Conservation (phyloP, 2,113 vertebrate species). For the Anoura caudifer region DNA sequence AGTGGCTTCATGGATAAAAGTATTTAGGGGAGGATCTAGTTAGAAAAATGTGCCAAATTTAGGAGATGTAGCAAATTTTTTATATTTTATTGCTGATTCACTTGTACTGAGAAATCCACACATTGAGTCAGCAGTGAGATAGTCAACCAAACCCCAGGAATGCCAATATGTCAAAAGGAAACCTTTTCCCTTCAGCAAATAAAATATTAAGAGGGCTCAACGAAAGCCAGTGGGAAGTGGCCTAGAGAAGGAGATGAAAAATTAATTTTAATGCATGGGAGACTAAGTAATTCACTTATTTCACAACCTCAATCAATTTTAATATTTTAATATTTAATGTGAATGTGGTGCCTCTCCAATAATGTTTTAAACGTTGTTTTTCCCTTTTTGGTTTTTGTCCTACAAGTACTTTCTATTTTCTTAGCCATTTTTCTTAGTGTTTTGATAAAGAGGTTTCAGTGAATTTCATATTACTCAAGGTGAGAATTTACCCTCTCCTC, state of each 20-base stretch:
- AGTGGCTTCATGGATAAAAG: neutral
- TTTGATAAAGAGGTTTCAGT: neutral
- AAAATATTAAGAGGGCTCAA: conserved; percentile 81
- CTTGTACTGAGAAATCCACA: conserved; percentile 50
- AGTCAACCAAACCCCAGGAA: conserved; percentile 70
- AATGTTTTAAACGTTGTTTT: conserved; percentile 74
- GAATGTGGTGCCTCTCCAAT: conserved; percentile 62
- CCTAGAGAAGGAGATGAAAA: conserved; percentile 83
- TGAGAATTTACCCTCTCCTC: neutral
- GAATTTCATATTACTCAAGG: neutral
- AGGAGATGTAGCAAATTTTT: neutral
- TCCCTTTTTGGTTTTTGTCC: conserved; percentile 58
- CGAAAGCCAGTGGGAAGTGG: conserved; percentile 79
- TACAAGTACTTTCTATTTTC: conserved; percentile 7
- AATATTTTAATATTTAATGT: conserved; percentile 82
- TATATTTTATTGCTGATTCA: neutral
- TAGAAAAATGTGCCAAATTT: neutral
- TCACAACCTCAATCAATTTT: conserved; percentile 83
- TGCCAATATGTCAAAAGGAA: conserved; percentile 77
- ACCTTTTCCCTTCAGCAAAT: conserved; percentile 77
- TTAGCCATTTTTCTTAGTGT: neutral
- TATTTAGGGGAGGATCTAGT: neutral
- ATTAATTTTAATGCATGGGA: conserved; percentile 82
- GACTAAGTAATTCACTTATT: conserved; percentile 81
- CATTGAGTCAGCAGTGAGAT: neutral